Evolutionary conservation across 2,888 invertebrate species (phyloP).

Genomic region (Neoaliturus tenellus): DNA sequence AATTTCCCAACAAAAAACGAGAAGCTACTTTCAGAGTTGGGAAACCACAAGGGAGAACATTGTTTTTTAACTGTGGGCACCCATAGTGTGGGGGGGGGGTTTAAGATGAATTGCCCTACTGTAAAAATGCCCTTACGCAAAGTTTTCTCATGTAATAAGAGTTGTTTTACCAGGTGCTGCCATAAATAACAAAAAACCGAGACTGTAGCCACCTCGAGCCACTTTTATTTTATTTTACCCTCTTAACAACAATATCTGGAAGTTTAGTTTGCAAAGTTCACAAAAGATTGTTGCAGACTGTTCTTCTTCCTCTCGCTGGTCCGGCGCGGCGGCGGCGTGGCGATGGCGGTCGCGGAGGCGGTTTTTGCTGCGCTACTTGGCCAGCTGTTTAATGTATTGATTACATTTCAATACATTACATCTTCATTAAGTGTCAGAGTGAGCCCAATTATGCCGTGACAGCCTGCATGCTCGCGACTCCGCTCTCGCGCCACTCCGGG

Average conservation of each 20-base stretch:
- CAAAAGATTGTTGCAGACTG: slow-evolving; percentile 64
- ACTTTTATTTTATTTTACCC: slow-evolving; percentile 41
- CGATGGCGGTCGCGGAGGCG: neutral
- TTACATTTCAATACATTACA: slow-evolving; percentile 50
- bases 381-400: slow-evolving; percentile 37
- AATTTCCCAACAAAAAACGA: slow-evolving; percentile 48
- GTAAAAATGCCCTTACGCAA: slow-evolving; percentile 56
- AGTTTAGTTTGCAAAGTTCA: slow-evolving; percentile 66
- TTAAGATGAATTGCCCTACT: slow-evolving; percentile 57
- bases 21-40: slow-evolving; percentile 50
- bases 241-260: slow-evolving; percentile 52
- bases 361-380: neutral
- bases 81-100: neutral
- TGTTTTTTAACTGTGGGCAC: slow-evolving; percentile 37
- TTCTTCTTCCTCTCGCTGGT: neutral
- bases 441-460: neutral
- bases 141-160: slow-evolving; percentile 52
- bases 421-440: slow-evolving; percentile 28
- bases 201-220: neutral
- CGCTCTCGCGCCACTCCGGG: neutral
- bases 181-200: slow-evolving; percentile 47
- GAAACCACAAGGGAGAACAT: slow-evolving; percentile 28
- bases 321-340: neutral
- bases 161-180: slow-evolving; percentile 42
- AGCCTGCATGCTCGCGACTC: neutral